Conservation (phyloP, 2,797 vertebrate species). For the Perodicticus potto region DNA sequence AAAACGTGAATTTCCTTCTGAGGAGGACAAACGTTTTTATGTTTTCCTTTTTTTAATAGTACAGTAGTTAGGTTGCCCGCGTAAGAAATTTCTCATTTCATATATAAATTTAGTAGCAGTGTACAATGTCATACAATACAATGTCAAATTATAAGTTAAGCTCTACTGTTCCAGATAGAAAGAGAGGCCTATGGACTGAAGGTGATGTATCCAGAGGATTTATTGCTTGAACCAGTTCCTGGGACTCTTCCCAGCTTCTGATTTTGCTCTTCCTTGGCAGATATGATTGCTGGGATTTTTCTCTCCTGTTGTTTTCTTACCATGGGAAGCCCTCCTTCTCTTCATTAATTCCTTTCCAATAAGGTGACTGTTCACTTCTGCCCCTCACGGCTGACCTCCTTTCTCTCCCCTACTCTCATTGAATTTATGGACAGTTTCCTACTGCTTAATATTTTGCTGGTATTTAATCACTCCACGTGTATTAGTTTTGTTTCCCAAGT, state of each 20-base stretch:
- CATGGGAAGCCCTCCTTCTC: neutral
- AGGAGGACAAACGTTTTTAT: neutral
- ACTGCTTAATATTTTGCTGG: neutral
- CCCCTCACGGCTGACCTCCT: neutral
- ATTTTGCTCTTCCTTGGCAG: neutral
- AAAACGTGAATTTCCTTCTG: slow-evolving; percentile 49
- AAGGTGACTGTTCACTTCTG: neutral
- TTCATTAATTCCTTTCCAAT: neutral
- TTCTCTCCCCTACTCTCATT: neutral
- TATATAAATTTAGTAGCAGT: slow-evolving; percentile 51
- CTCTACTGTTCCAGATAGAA: neutral
- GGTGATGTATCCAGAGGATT: neutral
- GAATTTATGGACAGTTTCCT: neutral
- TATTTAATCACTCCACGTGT: slow-evolving; percentile 16
- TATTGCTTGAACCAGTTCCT: neutral
- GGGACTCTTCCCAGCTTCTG: neutral
- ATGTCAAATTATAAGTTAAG: slow-evolving; percentile 38
- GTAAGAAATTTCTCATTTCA: slow-evolving; percentile 54
- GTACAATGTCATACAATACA: neutral
- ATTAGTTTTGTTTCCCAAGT: slow-evolving; percentile 34
- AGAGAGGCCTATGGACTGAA: neutral
- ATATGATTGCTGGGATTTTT: neutral
- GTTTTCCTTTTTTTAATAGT: neutral
- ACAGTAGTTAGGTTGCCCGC: slow-evolving; percentile 42
- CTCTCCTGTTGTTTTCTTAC: neutral